Percentiles rank a stretch among this genome's conserved stretches.
phyloP scores from a whole-genome alignment of 2,113 vertebrate species.

The Columba janthina region DNA sequence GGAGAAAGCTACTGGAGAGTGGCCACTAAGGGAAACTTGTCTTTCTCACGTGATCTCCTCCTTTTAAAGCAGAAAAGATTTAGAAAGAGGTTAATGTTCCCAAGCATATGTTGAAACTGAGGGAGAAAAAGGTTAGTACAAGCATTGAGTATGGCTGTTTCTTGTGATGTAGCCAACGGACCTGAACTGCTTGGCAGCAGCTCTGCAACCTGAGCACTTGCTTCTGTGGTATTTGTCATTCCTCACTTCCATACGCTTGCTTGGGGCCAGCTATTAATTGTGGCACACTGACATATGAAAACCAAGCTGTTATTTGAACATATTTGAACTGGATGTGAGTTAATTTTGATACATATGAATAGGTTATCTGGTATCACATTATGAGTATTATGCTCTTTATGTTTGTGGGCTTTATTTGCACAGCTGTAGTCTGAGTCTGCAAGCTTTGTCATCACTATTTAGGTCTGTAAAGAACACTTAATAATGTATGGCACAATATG shows the following conservation, averaged over 20 bases:
- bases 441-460: neutral
- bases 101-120: neutral
- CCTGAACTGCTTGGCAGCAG: neutral
- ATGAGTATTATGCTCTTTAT: neutral
- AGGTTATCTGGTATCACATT: neutral
- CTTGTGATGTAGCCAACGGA: neutral
- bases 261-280: neutral
- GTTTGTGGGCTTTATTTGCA: neutral
- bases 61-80: neutral
- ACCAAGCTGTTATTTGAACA: neutral
- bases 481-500: neutral
- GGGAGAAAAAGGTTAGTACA: neutral
- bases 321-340: neutral
- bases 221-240: neutral
- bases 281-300: neutral
- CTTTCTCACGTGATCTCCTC: neutral
- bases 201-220: neutral
- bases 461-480: neutral
- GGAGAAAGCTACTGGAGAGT: neutral
- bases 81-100: neutral
- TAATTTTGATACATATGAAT: neutral
- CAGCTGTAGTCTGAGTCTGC: neutral
- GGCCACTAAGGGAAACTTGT: neutral
- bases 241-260: fast-evolving
- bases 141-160: neutral